Evolutionary conservation across 2,113 vertebrate species (phyloP).

Genomic region (Hiodon alosoides): DNA sequence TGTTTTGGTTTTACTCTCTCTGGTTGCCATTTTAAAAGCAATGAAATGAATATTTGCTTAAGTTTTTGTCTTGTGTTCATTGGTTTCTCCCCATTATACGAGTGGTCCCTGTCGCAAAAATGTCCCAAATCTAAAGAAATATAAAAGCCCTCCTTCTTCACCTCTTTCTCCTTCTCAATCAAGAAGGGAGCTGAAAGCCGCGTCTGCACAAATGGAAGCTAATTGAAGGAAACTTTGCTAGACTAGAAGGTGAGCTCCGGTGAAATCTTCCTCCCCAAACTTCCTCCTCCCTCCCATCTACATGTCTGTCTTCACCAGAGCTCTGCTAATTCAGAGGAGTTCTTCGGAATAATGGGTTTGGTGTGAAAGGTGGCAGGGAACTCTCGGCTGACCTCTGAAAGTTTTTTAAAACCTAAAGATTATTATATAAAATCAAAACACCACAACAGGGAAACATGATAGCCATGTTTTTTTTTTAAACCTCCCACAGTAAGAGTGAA

Average conservation of each 20-base stretch:
- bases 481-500: no score
- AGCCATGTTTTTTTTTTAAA: no score
- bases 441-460: conserved; percentile 33
- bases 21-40: neutral
- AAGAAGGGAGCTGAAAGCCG: no score
- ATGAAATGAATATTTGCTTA: neutral
- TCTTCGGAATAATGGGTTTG: conserved; percentile 66
- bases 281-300: neutral
- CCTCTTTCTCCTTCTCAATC: no score
- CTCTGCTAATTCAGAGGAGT: conserved; percentile 70
- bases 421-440: conserved; percentile 47
- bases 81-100: neutral
- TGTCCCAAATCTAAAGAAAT: neutral
- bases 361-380: conserved; percentile 61
- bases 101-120: neutral
- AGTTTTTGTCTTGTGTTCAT: neutral
- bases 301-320: conserved; percentile 45
- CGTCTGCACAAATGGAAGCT: no score
- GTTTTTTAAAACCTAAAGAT: conserved; percentile 49
- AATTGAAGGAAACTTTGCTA: no score
- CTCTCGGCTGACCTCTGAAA: conserved; percentile 50
- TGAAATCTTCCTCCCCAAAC: no score
- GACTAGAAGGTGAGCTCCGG: no score
- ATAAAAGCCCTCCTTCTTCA: neutral
- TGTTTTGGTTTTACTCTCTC: no score